Base-by-base conservation (phyloP, 2,888 invertebrate genomes). In the Caenorhabditis sp. region DNA sequence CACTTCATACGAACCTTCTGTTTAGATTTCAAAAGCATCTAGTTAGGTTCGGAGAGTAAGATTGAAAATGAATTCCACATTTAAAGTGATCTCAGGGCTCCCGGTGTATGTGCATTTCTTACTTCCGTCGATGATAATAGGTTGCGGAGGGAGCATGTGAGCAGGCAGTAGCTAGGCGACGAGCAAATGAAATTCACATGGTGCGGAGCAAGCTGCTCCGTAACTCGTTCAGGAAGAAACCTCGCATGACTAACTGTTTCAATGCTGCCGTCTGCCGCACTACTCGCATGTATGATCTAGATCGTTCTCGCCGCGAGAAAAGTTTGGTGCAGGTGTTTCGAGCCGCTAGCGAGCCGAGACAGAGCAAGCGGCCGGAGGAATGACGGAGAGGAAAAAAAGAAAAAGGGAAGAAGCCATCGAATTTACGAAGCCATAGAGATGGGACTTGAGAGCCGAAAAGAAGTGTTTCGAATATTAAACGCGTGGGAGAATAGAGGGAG, bases 101-200 rank as follows among this genome's bases (percentile, higher is more conserved):
- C n/a, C n/a, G n/a, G n/a, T n/a, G n/a, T n/a, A n/a, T n/a, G n/a
- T n/a, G n/a, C n/a, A n/a, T n/a, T n/a, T n/a, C n/a, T n/a, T n/a
- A n/a, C n/a, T n/a, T n/a, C n/a, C n/a, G n/a, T n/a, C n/a, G n/a
- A n/a, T 59, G 43, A 43, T 53, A 63, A 45, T 39, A 24, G 20
- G 22, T n/a, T 43, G 9, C 27, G 46, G n/a, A 2, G 26, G 27
- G 24, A n/a, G 46, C 46, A 48, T 27, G 27, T 9, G 45, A 17
- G 24, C 15, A 52, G 62, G 41, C 45, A 37, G 65, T 65, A 65
- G 46, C 65, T 65, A 65, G 48, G 65, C 55, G 55, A 65, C 65
- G 37, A 62, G 30, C 11, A 39, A 52, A 41, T 3, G 17, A 13
- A 24, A 46, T 8, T 41, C 24, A 27, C 20, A 24, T n/a, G n/a